Base-by-base conservation (phyloP, 2,797 vertebrate species). In the Rousettus madagascariensis region DNA sequence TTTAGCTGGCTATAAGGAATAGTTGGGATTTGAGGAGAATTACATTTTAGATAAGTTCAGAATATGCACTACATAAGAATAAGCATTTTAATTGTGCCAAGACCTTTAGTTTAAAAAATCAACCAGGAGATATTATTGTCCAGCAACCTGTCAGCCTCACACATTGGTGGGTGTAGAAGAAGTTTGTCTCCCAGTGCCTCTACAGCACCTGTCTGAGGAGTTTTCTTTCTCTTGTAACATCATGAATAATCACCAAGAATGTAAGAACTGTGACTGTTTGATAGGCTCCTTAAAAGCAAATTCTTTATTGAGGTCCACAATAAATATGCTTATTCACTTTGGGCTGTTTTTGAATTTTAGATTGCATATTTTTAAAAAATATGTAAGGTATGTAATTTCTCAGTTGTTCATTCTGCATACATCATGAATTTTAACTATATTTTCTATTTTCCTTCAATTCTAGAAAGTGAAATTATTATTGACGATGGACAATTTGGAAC, bases 401-500 rank as follows among this genome's bases (percentile, higher is more conserved):
- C 95, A 96, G 2, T 84, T 96, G 5, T 94, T 93, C 55, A 55
- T 89, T 68, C 36, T 97, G 28, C 94, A 36, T 82, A 80, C 71
- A 83, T 83, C 28, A 38, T 96, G 65, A 95, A 80, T 97, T 57
- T 90, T 98, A 98, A 98, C 77, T 96, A 72, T 4, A 69, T 90
- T 94, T 92, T 92, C 90, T 94, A 53, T 97, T 90, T 97, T 63
- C 91, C 96, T 98, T 98, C 98, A 96, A 97, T 99, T 99, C 90
- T 98, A 99, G 99, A 98, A 95, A 95, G 97, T 78, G 97, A 99
- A 97, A 98, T 98, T 80, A 97, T 95, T 95, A 98, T 99, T 86
- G 98, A 99, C 0, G 99, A 99, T 30, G 99, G 99, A 83, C 96
- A 99, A 22, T 99, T 99, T 98, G 99, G 99, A 98, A 95, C 99